Evolutionary conservation across 2,888 invertebrate genomes (phyloP).

Genomic region (Tinea semifulvella): DNA sequence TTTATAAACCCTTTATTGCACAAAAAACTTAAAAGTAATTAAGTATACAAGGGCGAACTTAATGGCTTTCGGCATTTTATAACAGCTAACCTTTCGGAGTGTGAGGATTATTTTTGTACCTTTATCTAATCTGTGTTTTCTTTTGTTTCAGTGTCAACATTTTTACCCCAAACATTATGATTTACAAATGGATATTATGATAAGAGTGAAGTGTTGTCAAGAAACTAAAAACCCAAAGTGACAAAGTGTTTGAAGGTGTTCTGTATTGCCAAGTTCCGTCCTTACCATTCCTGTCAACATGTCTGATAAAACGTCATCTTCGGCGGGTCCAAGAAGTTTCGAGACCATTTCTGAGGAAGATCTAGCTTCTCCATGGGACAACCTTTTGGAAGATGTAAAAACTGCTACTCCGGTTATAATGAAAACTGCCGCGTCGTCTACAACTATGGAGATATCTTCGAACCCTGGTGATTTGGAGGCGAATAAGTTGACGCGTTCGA

Average conservation of each 20-base stretch:
- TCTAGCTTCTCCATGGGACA: slow-evolving; percentile 55
- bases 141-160: slow-evolving; percentile 65
- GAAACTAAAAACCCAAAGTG: slow-evolving; percentile 67
- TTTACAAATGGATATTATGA: slow-evolving; percentile 69
- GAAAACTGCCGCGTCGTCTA: slow-evolving; percentile 53
- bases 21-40: too few species aligned
- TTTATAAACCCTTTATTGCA: too few species aligned
- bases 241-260: slow-evolving; percentile 62
- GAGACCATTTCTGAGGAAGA: slow-evolving; percentile 61
- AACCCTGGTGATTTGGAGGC: slow-evolving; percentile 46
- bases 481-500: slow-evolving; percentile 52
- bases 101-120: background rate
- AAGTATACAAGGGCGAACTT: too few species aligned
- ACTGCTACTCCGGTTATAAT: slow-evolving; percentile 55
- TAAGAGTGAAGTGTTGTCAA: slow-evolving; percentile 66
- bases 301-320: slow-evolving; percentile 60
- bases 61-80: too few species aligned
- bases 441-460: slow-evolving; percentile 43
- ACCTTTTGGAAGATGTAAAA: slow-evolving; percentile 53
- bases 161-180: slow-evolving; percentile 67
- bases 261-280: slow-evolving; percentile 58
- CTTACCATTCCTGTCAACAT: slow-evolving; percentile 35
- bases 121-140: slow-evolving; percentile 22
- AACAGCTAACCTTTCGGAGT: too few species aligned
- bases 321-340: slow-evolving; percentile 59